Conservation (phyloP, 2,797 vertebrate genomes). For the Spinus pinus region DNA sequence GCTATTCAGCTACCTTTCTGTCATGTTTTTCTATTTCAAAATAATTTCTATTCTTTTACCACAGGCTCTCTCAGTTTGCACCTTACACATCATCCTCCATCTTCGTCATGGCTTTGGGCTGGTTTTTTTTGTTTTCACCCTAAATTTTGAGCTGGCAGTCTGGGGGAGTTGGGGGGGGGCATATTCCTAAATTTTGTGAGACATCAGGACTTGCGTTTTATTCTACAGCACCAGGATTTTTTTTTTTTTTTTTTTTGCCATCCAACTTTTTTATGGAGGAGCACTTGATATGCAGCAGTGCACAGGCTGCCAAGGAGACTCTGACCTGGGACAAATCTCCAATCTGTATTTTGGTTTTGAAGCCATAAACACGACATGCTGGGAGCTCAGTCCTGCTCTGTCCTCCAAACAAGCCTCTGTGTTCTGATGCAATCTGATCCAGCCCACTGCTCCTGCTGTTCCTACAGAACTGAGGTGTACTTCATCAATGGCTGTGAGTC, state of each 20-base stretch:
- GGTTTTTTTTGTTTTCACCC: neutral
- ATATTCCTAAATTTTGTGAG: neutral
- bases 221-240: neutral
- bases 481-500: constrained; percentile 63
- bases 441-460: constrained; percentile 68
- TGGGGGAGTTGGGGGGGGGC: neutral
- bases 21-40: neutral
- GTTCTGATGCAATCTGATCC: constrained; percentile 68
- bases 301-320: constrained; percentile 51
- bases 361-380: constrained; percentile 59
- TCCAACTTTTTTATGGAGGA: neutral
- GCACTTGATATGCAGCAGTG: neutral
- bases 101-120: neutral
- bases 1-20: neutral
- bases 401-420: constrained; percentile 56
- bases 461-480: constrained; percentile 23
- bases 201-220: neutral
- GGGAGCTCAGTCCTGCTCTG: constrained; percentile 49
- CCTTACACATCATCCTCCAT: neutral
- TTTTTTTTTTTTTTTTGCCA: constrained; percentile 7
- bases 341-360: constrained; percentile 56
- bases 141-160: constrained; percentile 1
- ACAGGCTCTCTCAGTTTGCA: neutral
- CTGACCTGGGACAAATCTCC: constrained; percentile 65
- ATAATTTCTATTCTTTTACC: neutral